Evolutionary conservation across 2,113 vertebrate genomes (phyloP), one percentile per base, ranked within the genome.

Genomic region (Cinclus mexicanus): DNA sequence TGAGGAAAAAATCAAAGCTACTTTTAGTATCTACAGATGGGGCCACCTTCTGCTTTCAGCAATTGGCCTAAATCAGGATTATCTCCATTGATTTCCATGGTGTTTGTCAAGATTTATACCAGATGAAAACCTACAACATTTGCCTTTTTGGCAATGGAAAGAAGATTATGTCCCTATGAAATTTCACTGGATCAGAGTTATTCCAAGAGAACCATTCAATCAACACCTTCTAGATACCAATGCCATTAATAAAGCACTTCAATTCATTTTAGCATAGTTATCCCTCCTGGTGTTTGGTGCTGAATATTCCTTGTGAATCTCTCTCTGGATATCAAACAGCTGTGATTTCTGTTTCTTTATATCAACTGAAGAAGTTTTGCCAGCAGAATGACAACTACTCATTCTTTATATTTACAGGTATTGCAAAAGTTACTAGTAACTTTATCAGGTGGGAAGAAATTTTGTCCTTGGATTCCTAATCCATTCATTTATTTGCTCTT

Each of bases 1-100:
- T 96, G 95, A 96, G 93, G 94, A 97, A 96, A 97, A 94, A 96
- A 97, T 97, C 94, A 96, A 96, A 97, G 88, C 87, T 95, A 96
- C 94, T 97, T 96, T 97, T 95, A 97, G 95, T 94, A 95, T 89
- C 94, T 95, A 93, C 94, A 95, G 94, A 96, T 97, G 95, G 95
- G 94, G 82, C 95, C 94, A 96, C 95, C 96, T 96, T 97, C 95
- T 97, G 96, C 94, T 95, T 96, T 93, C 92, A 86, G 94, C 93
- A 92, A 94, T 89, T 95, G 96, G 92, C 88, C 93, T 97, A 93
- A 93, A 95, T 96, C 92, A 89, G 94, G 94, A 96, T 97, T 95
- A 95, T 93, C 92, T 94, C 49, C 92, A 95, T 95, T 93, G 95
- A 94, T 97, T 96, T 95, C 72, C 92, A 75, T 35, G 76, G 90